Base-by-base conservation (phyloP, 2,797 vertebrate species). In the Hoplostethus mediterraneus region DNA sequence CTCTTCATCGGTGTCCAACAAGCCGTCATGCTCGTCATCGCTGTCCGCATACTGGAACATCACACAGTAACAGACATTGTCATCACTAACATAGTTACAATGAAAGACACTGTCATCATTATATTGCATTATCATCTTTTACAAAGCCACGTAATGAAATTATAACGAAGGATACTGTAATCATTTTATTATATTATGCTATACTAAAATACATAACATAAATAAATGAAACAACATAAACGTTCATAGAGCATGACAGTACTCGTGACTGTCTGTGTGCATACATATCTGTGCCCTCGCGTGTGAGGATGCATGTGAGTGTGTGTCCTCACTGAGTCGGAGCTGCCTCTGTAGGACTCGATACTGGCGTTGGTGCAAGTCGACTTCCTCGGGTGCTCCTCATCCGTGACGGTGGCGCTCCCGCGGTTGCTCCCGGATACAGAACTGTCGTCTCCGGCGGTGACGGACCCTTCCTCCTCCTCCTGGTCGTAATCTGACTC, bases 401-500 rank as follows among this genome's bases (percentile, higher is more conserved):
- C 94, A 0, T 95, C 95, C 0, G 94, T 80, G 60, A 93, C 90
- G 0, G 94, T 80, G 0, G 93, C 17, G 0, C 94, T 96, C 6
- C 94, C 94, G 0, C 93, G 86, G 89, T 94, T 94, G 83, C 93
- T 93, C 52, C 93, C 93, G 0, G 92, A 92, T 0, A 88, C 85
- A 0, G 93, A 94, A 68, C 89, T 85, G 62, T 96, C 95, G 25
- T 94, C 94, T 25, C 87, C 94, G 5, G 94, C 95, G 0, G 10
- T 91, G 55, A 93, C 91, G 0, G 94, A 94, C 0, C 95, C 95
- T 40, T 98, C 97, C 86, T 96, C 95, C 78, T 97, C 96, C 62
- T 97, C 97, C 58, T 97, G 96, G 82, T 97, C 96, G 0, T 97
- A 97, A 72, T 97, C 97, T 0, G 97, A 98, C 81, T 97, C 96